A percentile compares a stretch with the other conserved stretches of the same genome.
Evolutionary conservation across 2,113 vertebrate species (phyloP).

Genomic region (Platycercus adscitus): DNA sequence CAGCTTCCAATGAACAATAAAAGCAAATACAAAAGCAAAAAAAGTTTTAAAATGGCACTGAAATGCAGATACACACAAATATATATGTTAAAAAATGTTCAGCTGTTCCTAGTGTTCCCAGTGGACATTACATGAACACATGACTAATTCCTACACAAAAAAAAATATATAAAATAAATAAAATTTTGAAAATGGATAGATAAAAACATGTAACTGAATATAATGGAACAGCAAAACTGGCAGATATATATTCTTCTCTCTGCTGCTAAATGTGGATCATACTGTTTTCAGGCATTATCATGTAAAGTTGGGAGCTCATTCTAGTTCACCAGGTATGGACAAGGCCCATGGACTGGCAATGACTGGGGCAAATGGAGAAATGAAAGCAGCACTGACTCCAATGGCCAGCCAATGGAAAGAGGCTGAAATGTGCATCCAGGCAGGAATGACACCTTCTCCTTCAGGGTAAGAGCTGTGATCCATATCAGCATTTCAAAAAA

Average conservation of each 20-base stretch:
- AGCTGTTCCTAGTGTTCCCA: background rate
- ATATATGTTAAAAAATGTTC: background rate
- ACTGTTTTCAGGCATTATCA: background rate
- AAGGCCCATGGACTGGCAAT: background rate
- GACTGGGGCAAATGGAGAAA: background rate
- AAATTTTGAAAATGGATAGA: background rate
- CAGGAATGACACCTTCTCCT: slow-evolving; percentile 19
- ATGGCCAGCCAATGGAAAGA: background rate
- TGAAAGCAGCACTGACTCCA: background rate
- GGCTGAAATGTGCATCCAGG: background rate
- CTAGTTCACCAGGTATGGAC: background rate
- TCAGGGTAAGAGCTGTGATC: slow-evolving; percentile 46
- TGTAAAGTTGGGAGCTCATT: background rate
- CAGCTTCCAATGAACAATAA: background rate
- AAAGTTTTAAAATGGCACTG: background rate
- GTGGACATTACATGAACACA: background rate
- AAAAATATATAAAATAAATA: background rate
- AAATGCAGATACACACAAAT: background rate
- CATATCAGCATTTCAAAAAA: background rate
- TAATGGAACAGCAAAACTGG: rapidly evolving
- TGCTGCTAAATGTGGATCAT: background rate
- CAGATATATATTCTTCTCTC: background rate
- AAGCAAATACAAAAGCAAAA: background rate
- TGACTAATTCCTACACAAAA: background rate
- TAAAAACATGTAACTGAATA: background rate